These are phyloP conservation scores for Pangasius mekongensis DNA, from an alignment of 2,797 vertebrate genomes.

Conservation along the genomic window DNA sequence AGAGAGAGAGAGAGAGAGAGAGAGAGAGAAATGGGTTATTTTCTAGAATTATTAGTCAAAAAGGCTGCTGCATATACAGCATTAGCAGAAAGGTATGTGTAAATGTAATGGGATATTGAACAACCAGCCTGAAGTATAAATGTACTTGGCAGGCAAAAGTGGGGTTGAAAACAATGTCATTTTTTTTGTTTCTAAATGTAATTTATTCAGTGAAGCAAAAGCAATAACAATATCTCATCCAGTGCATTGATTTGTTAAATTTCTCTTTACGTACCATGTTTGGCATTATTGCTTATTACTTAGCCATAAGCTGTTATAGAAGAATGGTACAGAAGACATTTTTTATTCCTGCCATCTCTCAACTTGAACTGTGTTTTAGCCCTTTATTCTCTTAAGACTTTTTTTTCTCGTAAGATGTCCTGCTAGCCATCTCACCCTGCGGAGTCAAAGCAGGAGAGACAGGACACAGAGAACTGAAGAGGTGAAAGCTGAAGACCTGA, in stretches of 20 bases:
- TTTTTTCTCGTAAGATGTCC: not conserved
- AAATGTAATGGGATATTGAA: conserved; percentile 6
- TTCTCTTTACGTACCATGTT: not conserved
- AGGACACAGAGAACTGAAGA: not conserved
- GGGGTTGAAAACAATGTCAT: not conserved
- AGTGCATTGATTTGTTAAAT: not conserved
- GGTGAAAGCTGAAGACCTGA: conserved; percentile 10
- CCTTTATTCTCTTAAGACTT: not conserved
- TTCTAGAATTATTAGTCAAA: not conserved
- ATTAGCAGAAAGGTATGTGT: not conserved
- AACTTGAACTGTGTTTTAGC: not conserved
- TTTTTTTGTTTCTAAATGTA: conserved; percentile 7
- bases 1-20: too few relatives aligned
- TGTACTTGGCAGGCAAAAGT: not conserved
- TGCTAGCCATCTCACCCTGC: conserved; percentile 14
- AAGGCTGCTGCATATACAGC: not conserved
- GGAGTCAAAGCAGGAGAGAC: not conserved
- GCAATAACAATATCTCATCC: not conserved
- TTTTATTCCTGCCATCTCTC: not conserved
- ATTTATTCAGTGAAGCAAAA: conserved; percentile 21
- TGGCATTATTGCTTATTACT: not conserved
- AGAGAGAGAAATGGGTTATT: too few relatives aligned
- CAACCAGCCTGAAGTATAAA: conserved; percentile 1
- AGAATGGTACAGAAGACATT: conserved; percentile 1
- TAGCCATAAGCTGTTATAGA: not conserved